These are phyloP conservation scores for Eurystomus gularis DNA, from an alignment of 2,113 vertebrate genomes.

Conservation along the genomic window DNA sequence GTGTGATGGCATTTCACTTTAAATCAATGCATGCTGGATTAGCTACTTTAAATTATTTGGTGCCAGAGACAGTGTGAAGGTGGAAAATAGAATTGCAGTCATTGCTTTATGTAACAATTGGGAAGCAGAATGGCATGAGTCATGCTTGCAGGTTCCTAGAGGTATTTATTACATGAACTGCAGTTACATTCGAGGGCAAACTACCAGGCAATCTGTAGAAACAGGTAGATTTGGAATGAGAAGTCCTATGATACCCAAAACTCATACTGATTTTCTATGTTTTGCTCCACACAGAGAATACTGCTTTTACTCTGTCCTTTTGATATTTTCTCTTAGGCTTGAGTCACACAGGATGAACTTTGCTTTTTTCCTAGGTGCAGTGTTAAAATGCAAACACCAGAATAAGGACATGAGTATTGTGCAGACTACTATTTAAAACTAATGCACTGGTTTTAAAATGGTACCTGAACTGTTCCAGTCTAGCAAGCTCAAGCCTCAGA, in stretches of 20 bases:
- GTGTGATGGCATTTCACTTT: not conserved
- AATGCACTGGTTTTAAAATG: not conserved
- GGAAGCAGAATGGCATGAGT: not conserved
- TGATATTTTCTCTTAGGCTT: not conserved
- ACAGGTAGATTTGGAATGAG: not conserved
- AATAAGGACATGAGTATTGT: not conserved
- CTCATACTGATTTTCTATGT: not conserved
- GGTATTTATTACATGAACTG: not conserved
- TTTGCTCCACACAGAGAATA: not conserved
- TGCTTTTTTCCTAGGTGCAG: accelerated
- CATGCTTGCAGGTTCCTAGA: not conserved
- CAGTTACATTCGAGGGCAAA: not conserved
- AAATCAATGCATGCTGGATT: not conserved
- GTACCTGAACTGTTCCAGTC: not conserved
- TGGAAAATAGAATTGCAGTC: not conserved
- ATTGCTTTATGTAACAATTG: not conserved
- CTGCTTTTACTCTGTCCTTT: not conserved
- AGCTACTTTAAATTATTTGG: not conserved
- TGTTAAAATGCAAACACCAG: not conserved
- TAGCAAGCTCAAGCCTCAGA: not conserved
- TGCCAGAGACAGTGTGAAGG: not conserved
- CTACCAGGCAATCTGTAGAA: not conserved
- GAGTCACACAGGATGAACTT: not conserved
- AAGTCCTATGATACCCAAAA: not conserved
- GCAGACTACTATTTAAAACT: not conserved